Conservation (phyloP, 2,888 invertebrate genomes). For the Anthrax anthrax region DNA sequence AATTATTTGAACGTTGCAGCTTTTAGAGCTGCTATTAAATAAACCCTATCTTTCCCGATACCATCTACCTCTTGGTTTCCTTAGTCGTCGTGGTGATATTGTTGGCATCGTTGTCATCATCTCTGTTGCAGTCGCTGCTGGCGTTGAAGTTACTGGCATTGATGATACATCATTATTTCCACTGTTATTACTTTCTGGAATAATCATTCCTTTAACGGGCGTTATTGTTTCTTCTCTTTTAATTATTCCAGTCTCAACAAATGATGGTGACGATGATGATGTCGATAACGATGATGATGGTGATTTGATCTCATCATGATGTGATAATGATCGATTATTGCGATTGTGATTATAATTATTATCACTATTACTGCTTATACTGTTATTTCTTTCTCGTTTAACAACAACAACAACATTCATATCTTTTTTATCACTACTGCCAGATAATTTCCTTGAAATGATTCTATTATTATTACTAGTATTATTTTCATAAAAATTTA, state of each 20-base stretch:
- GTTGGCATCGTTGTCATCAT: neutral
- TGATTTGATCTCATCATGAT: neutral
- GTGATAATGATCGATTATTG: no score
- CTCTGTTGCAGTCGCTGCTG: no score
- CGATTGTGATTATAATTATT: neutral
- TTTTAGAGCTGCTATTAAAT: neutral
- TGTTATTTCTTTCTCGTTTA: neutral
- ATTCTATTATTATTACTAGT: neutral
- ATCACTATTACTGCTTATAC: neutral
- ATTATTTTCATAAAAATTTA: no score
- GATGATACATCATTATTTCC: no score
- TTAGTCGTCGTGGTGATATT: constrained; percentile 12
- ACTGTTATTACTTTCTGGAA: no score
- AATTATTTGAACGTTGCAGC: no score
- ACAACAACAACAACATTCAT: neutral
- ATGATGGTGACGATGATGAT: no score
- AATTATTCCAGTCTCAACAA: no score
- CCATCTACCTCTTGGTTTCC: constrained; percentile 15
- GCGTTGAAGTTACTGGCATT: no score
- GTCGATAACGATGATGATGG: neutral
- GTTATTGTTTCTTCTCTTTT: no score
- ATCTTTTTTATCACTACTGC: neutral
- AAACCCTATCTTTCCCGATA: constrained; percentile 15
- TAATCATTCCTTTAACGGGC: no score
- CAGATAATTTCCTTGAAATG: neutral